phyloP scores from a whole-genome alignment of 2,113 vertebrate species.

The Sander vitreus region DNA sequence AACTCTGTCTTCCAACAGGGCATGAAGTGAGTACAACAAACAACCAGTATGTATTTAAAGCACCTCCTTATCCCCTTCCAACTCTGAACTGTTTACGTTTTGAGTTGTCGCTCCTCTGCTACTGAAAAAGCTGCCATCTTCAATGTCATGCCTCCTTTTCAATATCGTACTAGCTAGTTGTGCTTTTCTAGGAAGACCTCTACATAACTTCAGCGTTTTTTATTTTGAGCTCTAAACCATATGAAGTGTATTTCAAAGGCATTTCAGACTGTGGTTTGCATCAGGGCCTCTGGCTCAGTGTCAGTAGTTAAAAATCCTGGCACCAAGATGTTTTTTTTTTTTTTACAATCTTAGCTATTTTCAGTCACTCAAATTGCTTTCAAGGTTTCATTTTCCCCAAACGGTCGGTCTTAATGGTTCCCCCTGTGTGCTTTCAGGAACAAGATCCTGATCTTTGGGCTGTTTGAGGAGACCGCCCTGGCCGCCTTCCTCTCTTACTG shows the following conservation, averaged over 20 bases:
- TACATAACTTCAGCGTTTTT: background rate
- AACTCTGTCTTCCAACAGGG: slow-evolving; percentile 97
- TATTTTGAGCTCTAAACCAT: background rate
- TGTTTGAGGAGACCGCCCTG: slow-evolving; percentile 88
- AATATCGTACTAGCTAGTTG: background rate
- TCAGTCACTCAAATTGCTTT: background rate
- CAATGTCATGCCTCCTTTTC: background rate
- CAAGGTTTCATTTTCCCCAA: background rate
- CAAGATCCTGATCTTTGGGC: slow-evolving; percentile 88
- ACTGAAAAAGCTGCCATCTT: background rate
- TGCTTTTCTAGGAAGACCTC: background rate
- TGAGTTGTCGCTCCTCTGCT: background rate
- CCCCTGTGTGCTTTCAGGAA: slow-evolving; percentile 73
- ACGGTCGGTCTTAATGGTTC: background rate
- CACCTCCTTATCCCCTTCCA: background rate
- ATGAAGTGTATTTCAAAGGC: background rate
- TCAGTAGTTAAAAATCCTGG: background rate
- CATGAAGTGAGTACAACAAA: slow-evolving; percentile 89
- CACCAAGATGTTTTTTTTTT: background rate
- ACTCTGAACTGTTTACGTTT: background rate
- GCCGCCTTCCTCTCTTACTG: slow-evolving; percentile 88
- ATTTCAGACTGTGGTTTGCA: background rate
- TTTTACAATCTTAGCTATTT: background rate
- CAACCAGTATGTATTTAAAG: background rate
- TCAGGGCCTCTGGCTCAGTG: background rate